Evolutionary conservation across 2,888 invertebrate species (phyloP).

Genomic region (Amblyteles armatorius): DNA sequence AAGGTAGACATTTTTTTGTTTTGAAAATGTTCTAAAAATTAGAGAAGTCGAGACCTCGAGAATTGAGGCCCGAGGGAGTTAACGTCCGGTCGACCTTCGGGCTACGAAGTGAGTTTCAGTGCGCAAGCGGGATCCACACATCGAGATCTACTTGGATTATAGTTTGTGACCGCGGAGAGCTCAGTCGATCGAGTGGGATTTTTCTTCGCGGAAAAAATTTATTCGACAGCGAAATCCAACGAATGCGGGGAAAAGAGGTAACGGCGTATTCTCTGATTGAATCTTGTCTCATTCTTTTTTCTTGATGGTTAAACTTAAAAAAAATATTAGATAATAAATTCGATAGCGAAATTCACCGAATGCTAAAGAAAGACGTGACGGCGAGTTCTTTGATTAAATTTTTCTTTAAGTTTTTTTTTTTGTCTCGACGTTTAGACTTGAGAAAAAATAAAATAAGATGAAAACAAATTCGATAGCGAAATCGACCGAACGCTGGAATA

Average conservation of each 20-base stretch:
- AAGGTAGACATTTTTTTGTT: not conserved
- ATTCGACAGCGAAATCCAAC: no score
- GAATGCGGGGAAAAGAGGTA: no score
- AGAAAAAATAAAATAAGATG: no score
- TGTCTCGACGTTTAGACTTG: no score
- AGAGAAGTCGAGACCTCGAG: not conserved
- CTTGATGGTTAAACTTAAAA: no score
- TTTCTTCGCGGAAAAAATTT: not conserved
- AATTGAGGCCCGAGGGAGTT: not conserved
- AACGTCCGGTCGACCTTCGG: slow-evolving; percentile 13
- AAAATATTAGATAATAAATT: no score
- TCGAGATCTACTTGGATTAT: slow-evolving; percentile 12
- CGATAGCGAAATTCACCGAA: not conserved
- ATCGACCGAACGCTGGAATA: not conserved
- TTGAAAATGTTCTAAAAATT: no score
- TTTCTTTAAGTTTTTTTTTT: no score
- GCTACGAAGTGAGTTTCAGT: no score
- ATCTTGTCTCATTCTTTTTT: no score
- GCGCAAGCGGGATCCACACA: slow-evolving; percentile 1
- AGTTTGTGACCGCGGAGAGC: not conserved
- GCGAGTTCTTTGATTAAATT: not conserved
- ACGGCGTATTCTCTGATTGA: not conserved
- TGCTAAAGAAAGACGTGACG: not conserved
- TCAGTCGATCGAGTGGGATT: not conserved
- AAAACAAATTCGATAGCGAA: not conserved